Conservation (phyloP, 2,113 vertebrate genomes). For the Pithys albifrons region DNA sequence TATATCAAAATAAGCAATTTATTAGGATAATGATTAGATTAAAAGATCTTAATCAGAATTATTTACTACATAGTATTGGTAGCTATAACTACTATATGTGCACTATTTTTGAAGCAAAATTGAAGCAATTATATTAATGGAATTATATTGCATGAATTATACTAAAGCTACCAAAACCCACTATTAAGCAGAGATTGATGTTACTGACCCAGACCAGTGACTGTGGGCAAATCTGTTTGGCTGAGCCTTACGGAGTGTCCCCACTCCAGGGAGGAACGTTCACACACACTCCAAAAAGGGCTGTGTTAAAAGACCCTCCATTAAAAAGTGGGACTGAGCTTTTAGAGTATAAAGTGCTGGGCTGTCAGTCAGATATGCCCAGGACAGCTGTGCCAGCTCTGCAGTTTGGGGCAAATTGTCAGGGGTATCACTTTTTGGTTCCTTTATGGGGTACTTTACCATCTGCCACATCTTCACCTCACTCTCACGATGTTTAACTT, state of each 20-base stretch:
- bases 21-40: background rate
- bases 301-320: background rate
- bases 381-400: background rate
- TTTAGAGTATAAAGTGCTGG: background rate
- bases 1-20: background rate
- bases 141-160: background rate
- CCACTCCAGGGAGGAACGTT: background rate
- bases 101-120: background rate
- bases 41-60: background rate
- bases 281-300: background rate
- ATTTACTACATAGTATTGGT: background rate
- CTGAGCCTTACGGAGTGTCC: background rate
- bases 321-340: background rate
- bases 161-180: background rate
- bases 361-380: background rate
- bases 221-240: background rate
- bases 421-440: background rate
- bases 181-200: background rate
- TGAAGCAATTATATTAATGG: background rate
- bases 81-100: background rate
- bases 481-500: background rate
- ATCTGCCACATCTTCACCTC: background rate
- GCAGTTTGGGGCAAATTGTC: background rate
- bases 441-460: background rate
- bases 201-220: background rate